Conservation (phyloP, 1,140 invertebrate species). For the Pogonomyrmex barbatus region DNA sequence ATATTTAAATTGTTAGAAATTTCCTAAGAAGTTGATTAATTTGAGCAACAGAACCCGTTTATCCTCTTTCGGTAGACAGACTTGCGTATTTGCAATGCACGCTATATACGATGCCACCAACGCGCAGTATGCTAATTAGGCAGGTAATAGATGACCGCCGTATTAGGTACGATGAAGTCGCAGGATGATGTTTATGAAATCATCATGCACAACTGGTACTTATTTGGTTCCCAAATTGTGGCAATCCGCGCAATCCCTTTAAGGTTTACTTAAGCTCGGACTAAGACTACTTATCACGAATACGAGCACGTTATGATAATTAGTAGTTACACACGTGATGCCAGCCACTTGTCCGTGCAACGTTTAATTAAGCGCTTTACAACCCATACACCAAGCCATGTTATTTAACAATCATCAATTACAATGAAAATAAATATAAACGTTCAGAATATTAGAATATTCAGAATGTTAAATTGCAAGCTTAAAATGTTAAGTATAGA, state of each 20-base stretch:
- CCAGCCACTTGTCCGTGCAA: background rate
- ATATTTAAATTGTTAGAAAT: background rate
- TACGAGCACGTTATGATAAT: background rate
- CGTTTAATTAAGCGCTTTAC: conserved; percentile 9
- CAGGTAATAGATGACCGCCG: conserved; percentile 66
- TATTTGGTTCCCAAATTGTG: conserved; percentile 68
- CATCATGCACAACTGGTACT: conserved; percentile 40
- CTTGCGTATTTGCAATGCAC: background rate
- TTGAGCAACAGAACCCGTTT: background rate
- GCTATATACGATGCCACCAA: conserved; percentile 56
- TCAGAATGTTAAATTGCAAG: background rate
- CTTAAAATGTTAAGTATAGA: background rate
- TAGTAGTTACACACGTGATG: background rate
- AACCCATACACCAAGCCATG: background rate
- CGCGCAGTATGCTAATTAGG: conserved; percentile 71
- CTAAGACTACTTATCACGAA: background rate
- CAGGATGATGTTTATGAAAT: conserved; percentile 54
- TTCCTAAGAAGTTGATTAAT: background rate
- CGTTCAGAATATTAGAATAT: background rate
- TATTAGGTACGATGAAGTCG: conserved; percentile 70
- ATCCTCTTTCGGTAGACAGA: background rate
- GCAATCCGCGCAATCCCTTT: background rate
- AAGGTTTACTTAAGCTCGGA: background rate
- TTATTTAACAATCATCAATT: background rate
- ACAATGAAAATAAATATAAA: background rate